phyloP scores from a whole-genome alignment of 2,888 invertebrate species.

The Byasa hedistus region DNA sequence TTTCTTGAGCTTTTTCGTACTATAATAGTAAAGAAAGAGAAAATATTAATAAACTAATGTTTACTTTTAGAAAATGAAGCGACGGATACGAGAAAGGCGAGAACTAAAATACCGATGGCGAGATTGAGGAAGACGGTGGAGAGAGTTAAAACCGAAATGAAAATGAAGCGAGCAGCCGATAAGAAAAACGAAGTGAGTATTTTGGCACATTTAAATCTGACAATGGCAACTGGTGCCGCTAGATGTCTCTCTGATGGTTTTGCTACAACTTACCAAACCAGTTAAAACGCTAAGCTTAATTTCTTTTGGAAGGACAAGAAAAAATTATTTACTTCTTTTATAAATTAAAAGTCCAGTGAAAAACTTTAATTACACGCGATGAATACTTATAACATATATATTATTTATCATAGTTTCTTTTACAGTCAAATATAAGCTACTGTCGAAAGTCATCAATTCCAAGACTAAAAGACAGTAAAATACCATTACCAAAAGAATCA shows the following conservation, averaged over 20 bases:
- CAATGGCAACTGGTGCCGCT: background rate
- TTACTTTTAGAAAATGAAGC: conserved; percentile 40
- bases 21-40: background rate
- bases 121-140: conserved; percentile 54
- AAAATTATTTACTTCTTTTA: too few relatives aligned
- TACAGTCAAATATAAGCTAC: conserved; percentile 32
- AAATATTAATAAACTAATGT: background rate
- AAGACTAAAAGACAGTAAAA: conserved; percentile 39
- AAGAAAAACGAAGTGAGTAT: conserved; percentile 37
- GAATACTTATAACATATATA: too few relatives aligned
- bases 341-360: too few relatives aligned
- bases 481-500: conserved; percentile 22
- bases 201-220: background rate
- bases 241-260: too few relatives aligned
- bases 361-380: too few relatives aligned
- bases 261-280: too few relatives aligned
- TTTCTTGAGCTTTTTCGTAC: too few relatives aligned
- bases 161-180: conserved; percentile 37
- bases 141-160: conserved; percentile 43
- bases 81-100: conserved; percentile 42
- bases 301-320: too few relatives aligned
- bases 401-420: background rate
- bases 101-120: conserved; percentile 56
- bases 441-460: conserved; percentile 46
- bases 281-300: too few relatives aligned